Conservation (phyloP, 2,113 vertebrate genomes). For the Paedocypris sp. region DNA sequence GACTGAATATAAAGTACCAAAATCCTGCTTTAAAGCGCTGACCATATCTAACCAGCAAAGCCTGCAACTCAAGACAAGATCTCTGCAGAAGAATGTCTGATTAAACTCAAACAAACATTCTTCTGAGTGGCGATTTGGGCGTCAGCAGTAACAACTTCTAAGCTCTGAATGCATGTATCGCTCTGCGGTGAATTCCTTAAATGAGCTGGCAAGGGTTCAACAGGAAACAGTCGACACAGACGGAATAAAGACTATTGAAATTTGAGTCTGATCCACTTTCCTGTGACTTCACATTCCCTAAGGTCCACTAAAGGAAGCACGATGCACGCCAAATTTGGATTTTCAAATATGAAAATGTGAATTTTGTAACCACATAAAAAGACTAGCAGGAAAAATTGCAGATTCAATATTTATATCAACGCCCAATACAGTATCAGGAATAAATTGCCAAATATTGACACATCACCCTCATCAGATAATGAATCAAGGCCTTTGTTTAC, state of each 20-base stretch:
- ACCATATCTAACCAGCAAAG: constrained; percentile 26
- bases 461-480: no score
- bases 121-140: neutral
- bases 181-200: neutral
- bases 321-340: no score
- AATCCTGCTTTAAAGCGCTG: constrained; percentile 35
- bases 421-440: no score
- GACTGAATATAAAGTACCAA: constrained; percentile 12
- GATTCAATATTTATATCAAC: no score
- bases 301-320: no score
- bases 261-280: neutral
- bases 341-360: no score
- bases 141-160: neutral
- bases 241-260: neutral
- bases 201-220: neutral
- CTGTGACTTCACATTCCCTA: no score
- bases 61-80: neutral
- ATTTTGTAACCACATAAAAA: no score
- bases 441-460: no score
- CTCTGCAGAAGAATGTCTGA: neutral
- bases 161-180: neutral
- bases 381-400: no score
- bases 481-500: no score
- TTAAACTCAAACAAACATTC: constrained; percentile 3
- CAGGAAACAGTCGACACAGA: neutral